Conservation (phyloP, 2,113 vertebrate genomes). For the Grallaria varia region DNA sequence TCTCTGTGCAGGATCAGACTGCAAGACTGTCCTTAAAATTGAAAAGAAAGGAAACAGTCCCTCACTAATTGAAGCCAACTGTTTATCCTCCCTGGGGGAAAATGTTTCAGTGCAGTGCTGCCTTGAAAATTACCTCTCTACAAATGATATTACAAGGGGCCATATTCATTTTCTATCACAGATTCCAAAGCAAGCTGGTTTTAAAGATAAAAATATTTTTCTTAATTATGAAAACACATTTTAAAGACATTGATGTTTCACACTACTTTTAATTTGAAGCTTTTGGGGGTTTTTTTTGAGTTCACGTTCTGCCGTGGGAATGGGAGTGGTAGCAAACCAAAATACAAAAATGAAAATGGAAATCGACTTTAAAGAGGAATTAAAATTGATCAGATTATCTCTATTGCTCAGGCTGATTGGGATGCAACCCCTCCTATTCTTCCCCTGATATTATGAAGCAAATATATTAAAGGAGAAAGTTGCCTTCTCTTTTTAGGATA, state of each 20-base stretch:
- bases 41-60: constrained; percentile 46
- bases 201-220: constrained; percentile 38
- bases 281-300: background rate
- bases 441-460: background rate
- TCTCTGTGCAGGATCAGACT: background rate
- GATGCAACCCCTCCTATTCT: background rate
- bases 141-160: constrained; percentile 40
- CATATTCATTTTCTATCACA: constrained; percentile 21
- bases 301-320: background rate
- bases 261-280: background rate
- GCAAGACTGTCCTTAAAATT: constrained; percentile 40
- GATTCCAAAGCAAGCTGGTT: constrained; percentile 35
- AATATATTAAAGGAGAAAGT: background rate
- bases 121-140: constrained; percentile 57
- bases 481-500: background rate
- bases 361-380: background rate
- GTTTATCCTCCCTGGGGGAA: constrained; percentile 49
- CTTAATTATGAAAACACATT: constrained; percentile 41
- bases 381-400: constrained; percentile 7
- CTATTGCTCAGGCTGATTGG: background rate
- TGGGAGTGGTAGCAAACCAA: background rate
- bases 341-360: background rate
- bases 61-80: constrained; percentile 62
- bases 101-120: constrained; percentile 42
- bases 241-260: background rate